These are phyloP conservation scores for Corvus moneduloides DNA, from an alignment of 2,113 vertebrate species.

Conservation along the genomic window DNA sequence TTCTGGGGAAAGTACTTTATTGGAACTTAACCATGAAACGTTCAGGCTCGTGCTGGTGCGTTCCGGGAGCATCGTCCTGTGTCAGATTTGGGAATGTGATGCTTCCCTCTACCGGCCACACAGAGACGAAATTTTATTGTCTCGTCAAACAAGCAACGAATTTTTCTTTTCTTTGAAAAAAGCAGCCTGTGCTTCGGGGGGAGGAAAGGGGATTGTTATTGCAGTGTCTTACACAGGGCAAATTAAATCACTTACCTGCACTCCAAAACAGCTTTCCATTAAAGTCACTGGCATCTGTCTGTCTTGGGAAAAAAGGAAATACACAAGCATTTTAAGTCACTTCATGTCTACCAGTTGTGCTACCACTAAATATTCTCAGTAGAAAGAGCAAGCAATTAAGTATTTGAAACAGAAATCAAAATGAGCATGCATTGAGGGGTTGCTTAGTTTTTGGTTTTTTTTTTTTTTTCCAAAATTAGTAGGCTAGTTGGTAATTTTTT, in stretches of 20 bases:
- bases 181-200: background rate
- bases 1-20: rapidly evolving
- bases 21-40: rapidly evolving
- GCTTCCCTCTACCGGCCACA: constrained; percentile 38
- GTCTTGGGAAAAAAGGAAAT: background rate
- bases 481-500: background rate
- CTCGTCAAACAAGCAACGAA: background rate
- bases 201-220: background rate
- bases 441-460: rapidly evolving
- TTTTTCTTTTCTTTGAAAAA: background rate
- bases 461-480: background rate
- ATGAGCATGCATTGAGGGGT: rapidly evolving
- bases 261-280: background rate
- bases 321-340: background rate
- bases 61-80: rapidly evolving
- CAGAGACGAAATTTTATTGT: background rate
- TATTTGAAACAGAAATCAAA: background rate
- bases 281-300: background rate
- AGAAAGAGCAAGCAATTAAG: background rate
- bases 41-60: rapidly evolving
- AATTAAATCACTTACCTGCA: background rate
- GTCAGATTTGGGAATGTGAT: background rate
- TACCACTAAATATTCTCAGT: background rate
- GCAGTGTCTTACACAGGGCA: background rate
- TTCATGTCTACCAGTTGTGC: background rate